Percentiles rank a stretch among this genome's conserved stretches.
Conservation (phyloP, 1,140 invertebrate species). For the Apis cerana region DNA sequence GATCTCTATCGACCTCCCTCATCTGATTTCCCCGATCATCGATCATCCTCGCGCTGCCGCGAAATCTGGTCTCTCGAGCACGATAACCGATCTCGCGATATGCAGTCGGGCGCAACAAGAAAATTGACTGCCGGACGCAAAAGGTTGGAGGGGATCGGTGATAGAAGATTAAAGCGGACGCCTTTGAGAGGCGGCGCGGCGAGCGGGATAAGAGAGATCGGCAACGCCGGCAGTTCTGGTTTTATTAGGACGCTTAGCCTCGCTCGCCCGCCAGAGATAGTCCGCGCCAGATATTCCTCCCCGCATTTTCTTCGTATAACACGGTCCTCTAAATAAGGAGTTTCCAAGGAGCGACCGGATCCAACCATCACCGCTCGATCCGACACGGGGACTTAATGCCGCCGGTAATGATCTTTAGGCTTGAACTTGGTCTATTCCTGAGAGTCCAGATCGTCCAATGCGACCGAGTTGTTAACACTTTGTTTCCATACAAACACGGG, state of each 20-base stretch:
- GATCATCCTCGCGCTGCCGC: neutral
- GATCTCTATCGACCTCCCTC: neutral
- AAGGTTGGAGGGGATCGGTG: slow-evolving; percentile 43
- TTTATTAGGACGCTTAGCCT: slow-evolving; percentile 65
- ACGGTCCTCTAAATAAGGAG: slow-evolving; percentile 68
- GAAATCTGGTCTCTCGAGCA: too few species aligned
- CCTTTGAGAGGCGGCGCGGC: slow-evolving; percentile 38
- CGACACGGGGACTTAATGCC: slow-evolving; percentile 39
- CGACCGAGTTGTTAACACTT: slow-evolving; percentile 42
- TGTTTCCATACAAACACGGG: neutral
- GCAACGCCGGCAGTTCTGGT: slow-evolving; percentile 60
- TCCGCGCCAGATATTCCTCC: slow-evolving; percentile 71
- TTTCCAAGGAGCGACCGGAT: slow-evolving; percentile 40
- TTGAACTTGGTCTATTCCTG: too few species aligned
- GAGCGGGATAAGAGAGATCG: slow-evolving; percentile 44
- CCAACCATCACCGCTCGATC: slow-evolving; percentile 26
- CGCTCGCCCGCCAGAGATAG: slow-evolving; percentile 63
- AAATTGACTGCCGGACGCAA: slow-evolving; percentile 20
- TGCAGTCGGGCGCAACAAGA: neutral
- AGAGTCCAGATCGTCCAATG: neutral
- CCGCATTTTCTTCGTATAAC: slow-evolving; percentile 69
- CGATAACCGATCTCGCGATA: neutral
- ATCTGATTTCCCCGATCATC: neutral
- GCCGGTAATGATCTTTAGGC: slow-evolving; percentile 39
- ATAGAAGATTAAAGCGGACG: slow-evolving; percentile 58